These are phyloP conservation scores for human DNA, from an alignment of 2,113 vertebrate species.

Conservation along the genomic window DNA sequence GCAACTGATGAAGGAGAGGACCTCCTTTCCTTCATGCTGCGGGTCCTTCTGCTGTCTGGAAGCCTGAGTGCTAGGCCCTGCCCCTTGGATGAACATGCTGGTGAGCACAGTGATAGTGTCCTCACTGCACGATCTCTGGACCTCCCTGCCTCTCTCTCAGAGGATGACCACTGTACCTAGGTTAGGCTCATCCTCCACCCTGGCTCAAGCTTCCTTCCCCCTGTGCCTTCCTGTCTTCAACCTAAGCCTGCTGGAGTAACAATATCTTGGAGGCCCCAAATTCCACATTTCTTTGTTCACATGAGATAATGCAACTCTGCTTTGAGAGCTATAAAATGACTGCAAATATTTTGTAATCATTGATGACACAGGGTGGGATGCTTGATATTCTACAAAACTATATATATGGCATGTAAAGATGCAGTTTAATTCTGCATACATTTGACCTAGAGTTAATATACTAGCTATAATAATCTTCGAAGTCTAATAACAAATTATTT, in stretches of 20 bases:
- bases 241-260: neutral
- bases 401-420: neutral
- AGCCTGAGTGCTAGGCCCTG: neutral
- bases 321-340: neutral
- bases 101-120: too few relatives aligned
- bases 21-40: neutral
- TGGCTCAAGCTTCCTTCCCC: neutral
- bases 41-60: neutral
- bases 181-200: neutral
- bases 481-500: neutral
- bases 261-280: neutral
- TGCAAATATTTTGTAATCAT: neutral
- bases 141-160: neutral
- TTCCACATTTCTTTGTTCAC: neutral
- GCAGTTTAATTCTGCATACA: neutral
- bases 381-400: neutral
- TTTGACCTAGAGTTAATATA: neutral
- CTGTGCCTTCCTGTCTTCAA: neutral
- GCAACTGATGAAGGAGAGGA: neutral
- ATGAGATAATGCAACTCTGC: neutral
- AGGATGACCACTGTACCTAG: neutral
- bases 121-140: neutral
- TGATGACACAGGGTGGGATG: neutral
- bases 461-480: neutral
- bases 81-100: too few relatives aligned